phyloP scores from a whole-genome alignment of 1,140 invertebrate genomes.

The Formica exsecta region DNA sequence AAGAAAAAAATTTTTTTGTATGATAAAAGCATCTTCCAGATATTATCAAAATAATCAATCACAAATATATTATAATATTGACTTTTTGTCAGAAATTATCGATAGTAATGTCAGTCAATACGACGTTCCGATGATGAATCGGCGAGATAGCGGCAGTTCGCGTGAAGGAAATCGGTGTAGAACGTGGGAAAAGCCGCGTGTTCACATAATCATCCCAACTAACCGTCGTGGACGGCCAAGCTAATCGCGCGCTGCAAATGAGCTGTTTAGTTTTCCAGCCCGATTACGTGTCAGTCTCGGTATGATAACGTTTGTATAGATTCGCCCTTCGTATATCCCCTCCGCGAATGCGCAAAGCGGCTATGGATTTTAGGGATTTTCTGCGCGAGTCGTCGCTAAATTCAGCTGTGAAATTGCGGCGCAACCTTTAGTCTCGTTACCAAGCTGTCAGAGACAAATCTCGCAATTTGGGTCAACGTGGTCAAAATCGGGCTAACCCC shows the following conservation, averaged over 20 bases:
- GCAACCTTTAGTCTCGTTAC: constrained; percentile 68
- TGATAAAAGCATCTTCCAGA: not conserved
- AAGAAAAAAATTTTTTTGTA: not conserved
- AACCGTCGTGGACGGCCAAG: not conserved
- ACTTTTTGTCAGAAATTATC: not conserved
- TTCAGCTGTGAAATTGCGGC: constrained; percentile 67
- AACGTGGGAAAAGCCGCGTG: constrained; percentile 30
- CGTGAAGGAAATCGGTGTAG: constrained; percentile 12
- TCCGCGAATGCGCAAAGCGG: constrained; percentile 1
- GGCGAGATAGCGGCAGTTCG: constrained; percentile 14
- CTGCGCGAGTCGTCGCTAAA: constrained; percentile 57
- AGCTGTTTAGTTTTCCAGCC: constrained; percentile 72
- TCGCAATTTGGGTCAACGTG: constrained; percentile 54
- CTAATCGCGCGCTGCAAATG: constrained; percentile 69
- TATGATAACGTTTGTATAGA: constrained; percentile 70
- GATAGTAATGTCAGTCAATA: not conserved
- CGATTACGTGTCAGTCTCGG: constrained; percentile 66
- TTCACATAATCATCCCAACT: constrained; percentile 55
- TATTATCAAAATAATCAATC: not conserved
- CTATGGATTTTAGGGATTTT: constrained; percentile 60
- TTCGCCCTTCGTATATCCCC: constrained; percentile 39
- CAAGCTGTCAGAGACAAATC: constrained; percentile 69
- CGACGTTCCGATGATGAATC: not conserved
- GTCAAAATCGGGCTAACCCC: constrained; percentile 27
- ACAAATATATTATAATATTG: not conserved